Conservation (phyloP, 2,113 vertebrate genomes). For the Rhinolophus ferrumequinum region DNA sequence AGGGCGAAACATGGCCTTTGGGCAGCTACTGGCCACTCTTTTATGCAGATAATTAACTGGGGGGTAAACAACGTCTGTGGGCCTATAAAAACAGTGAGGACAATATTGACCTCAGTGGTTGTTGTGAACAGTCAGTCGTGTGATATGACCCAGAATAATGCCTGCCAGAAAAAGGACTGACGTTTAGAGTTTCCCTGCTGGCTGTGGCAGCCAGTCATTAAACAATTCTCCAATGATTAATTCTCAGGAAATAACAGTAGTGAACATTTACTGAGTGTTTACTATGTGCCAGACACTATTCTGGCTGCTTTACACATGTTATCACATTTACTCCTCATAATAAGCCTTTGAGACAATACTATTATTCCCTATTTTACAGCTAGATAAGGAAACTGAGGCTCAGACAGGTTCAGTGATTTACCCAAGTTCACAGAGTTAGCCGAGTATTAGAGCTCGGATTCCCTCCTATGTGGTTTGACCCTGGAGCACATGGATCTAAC, state of each 20-base stretch:
- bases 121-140: not conserved
- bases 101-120: not conserved
- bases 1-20: not conserved
- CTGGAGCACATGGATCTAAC: not conserved
- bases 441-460: not conserved
- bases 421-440: not conserved
- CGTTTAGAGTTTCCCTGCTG: not conserved
- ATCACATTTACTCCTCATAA: not conserved
- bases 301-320: not conserved
- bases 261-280: conserved; percentile 8
- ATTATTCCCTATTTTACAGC: not conserved
- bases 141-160: not conserved
- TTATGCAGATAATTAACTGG: not conserved
- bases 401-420: not conserved
- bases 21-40: not conserved
- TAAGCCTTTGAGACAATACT: not conserved
- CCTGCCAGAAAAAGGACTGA: not conserved
- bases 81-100: not conserved
- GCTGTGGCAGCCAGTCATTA: not conserved
- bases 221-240: not conserved
- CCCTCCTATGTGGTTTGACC: not conserved
- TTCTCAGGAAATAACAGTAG: not conserved
- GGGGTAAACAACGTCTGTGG: not conserved
- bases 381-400: not conserved
- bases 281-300: not conserved